Conservation (phyloP, 2,113 vertebrate species). For the Phaethornis superciliosus region DNA sequence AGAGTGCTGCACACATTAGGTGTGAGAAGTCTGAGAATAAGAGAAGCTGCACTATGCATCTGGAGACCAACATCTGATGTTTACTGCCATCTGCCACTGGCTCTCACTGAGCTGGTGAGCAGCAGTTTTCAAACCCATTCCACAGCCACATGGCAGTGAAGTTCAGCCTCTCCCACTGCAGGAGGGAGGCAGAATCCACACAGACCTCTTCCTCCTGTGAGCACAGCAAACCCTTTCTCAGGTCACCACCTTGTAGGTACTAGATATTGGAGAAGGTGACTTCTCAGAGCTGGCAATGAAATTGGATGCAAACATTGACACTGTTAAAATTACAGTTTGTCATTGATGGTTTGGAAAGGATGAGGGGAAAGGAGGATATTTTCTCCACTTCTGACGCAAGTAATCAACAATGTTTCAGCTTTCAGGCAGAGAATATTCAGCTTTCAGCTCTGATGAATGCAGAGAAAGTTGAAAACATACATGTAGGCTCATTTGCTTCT, state of each 20-base stretch:
- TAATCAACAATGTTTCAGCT: not conserved
- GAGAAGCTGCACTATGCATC: not conserved
- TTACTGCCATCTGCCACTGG: not conserved
- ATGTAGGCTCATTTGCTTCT: not conserved
- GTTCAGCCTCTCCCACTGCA: not conserved
- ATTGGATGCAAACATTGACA: not conserved
- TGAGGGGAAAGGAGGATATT: not conserved
- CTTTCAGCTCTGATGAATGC: not conserved
- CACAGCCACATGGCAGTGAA: not conserved
- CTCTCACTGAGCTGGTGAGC: not conserved
- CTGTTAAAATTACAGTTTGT: not conserved
- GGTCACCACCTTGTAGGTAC: not conserved
- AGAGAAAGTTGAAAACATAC: not conserved
- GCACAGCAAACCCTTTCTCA: not conserved
- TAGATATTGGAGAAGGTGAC: not conserved
- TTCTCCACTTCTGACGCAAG: not conserved
- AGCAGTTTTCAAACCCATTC: not conserved
- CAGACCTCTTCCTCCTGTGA: not conserved
- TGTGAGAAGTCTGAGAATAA: not conserved
- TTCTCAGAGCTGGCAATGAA: not conserved
- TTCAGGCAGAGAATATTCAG: not conserved
- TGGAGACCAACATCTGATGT: not conserved
- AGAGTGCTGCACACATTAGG: not conserved
- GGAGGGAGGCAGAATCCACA: rapidly evolving
- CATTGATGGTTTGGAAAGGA: not conserved